phyloP scores from a whole-genome alignment of 2,888 invertebrate species.

The Chrysodeixis includens region DNA sequence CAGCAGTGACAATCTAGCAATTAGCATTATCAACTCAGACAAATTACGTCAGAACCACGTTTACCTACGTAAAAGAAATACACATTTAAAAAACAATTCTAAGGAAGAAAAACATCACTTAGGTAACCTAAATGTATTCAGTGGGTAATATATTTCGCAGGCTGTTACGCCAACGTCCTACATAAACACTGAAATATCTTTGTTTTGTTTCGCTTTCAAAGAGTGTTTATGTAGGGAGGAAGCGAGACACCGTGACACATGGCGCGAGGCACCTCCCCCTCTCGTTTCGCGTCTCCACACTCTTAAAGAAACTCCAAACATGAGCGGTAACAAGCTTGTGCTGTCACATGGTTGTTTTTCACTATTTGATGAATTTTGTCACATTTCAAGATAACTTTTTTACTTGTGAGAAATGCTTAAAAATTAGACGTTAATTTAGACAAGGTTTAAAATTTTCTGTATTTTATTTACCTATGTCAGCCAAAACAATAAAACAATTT shows the following conservation, averaged over 20 bases:
- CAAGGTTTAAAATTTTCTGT: too few species aligned
- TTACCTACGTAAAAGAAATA: background rate
- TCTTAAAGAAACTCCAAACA: constrained; percentile 40
- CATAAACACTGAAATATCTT: background rate
- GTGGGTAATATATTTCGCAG: background rate
- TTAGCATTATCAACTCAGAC: constrained; percentile 12
- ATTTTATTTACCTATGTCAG: too few species aligned
- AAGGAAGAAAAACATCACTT: background rate
- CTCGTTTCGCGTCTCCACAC: constrained; percentile 8
- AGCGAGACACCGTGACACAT: constrained; percentile 15
- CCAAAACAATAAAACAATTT: too few species aligned
- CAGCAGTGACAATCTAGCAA: constrained; percentile 37
- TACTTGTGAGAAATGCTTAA: too few species aligned
- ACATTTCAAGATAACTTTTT: too few species aligned
- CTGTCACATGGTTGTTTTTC: constrained; percentile 11
- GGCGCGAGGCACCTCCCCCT: constrained; percentile 12
- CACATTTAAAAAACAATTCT: background rate
- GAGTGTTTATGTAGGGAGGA: constrained; percentile 6
- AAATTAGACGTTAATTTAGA: too few species aligned
- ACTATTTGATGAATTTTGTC: background rate
- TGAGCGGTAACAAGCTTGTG: constrained; percentile 27
- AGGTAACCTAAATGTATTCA: background rate
- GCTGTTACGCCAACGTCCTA: background rate
- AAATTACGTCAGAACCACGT: constrained; percentile 20
- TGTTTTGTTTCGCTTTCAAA: background rate